These are phyloP conservation scores for Plectrocnemia conspersa DNA, from an alignment of 1,140 invertebrate species.

Conservation along the genomic window DNA sequence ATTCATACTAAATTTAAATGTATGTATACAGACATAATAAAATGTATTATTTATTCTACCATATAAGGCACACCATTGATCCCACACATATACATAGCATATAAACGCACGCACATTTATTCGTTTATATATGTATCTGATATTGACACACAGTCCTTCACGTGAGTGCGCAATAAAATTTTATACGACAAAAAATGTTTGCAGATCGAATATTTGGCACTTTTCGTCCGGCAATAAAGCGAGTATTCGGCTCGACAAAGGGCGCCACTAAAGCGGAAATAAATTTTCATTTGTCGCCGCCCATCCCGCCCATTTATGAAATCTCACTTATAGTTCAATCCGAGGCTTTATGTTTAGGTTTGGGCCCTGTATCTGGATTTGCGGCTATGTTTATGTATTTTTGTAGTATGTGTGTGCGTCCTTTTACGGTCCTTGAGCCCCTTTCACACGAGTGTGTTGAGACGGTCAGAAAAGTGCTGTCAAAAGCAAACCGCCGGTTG, in stretches of 20 bases:
- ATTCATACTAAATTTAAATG: too few relatives aligned
- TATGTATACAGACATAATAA: too few relatives aligned
- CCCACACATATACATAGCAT: too few relatives aligned
- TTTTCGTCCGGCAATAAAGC: not conserved
- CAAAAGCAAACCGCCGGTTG: constrained; percentile 12
- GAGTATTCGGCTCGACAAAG: not conserved
- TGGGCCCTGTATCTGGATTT: not conserved
- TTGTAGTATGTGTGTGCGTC: not conserved
- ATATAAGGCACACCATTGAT: too few relatives aligned
- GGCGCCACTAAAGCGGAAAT: not conserved
- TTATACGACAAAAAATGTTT: too few relatives aligned
- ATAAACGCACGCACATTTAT: too few relatives aligned
- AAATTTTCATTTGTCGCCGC: constrained; percentile 3
- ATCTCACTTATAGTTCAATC: not conserved
- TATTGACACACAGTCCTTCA: too few relatives aligned
- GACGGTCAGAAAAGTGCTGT: constrained; percentile 11
- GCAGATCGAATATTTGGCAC: too few relatives aligned
- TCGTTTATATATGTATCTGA: too few relatives aligned
- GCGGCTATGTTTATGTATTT: constrained; percentile 8
- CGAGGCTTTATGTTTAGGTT: too few relatives aligned
- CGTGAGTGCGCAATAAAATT: too few relatives aligned
- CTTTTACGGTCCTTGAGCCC: not conserved
- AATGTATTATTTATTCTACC: too few relatives aligned
- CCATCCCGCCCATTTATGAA: not conserved
- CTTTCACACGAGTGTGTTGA: not conserved